Base-by-base conservation (phyloP, 2,797 vertebrate genomes). In the Platalea minor region DNA sequence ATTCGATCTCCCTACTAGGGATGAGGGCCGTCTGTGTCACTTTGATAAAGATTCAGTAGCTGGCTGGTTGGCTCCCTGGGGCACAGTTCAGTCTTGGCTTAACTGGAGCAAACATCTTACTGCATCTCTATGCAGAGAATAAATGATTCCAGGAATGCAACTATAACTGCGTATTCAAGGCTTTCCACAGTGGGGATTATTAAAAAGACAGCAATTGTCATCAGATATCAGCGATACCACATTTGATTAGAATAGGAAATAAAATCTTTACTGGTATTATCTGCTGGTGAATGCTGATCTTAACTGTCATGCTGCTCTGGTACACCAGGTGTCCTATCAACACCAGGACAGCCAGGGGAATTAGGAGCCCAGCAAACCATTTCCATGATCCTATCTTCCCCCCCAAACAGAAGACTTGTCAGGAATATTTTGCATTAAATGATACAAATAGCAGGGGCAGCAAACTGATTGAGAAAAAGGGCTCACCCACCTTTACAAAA, bases 121-220 rank as follows among this genome's bases (percentile, higher is more conserved):
- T 93, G 59, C 43, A 92, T 76, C 76, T 81, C 61, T 69, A 43
- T 15, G 31, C 43, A 93, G 68, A 56, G 79, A 92, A 83, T 33
- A 91, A 85, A 73, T 28, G 28, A 90, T 60, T 89, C 35, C 73
- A 91, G 75, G 65, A 91, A 84, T 18, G 25, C 31, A 78, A n/a
- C 37, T 85, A 16, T 50, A 82, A 69, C 53, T 20, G 37, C 78
- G 10, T 37, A 41, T 46, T 91, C 54, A 69, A 93, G 75, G 50
- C 50, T 95, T 75, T 88, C 54, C 84, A 50, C 24, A 51, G n/a
- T 19, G 7, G 17, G n/a, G 26, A 67, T 72, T 81, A 81, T 76
- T 86, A 60, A 93, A 89, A 81, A 56, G 65, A 78, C 75, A 92
- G 64, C 48, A 91, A 69, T 65, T 95, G 89, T 78, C 93, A 89